Base-by-base conservation (phyloP, 2,888 invertebrate species). In the Apantesis nais region DNA sequence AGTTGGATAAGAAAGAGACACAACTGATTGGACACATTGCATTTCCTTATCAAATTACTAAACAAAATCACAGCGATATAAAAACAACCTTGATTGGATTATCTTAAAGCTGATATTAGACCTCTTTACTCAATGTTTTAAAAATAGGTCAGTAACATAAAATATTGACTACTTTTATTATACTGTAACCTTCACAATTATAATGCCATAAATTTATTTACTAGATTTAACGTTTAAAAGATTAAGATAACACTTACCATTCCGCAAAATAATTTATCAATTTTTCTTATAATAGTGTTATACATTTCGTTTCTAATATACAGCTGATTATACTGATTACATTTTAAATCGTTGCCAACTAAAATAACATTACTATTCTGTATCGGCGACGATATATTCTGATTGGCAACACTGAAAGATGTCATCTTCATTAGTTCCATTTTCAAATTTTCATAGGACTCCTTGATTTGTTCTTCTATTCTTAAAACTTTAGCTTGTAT, bases 221-320 rank as follows among this genome's bases (percentile, higher is more conserved):
- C 34, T 34, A 62, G 31, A 62, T 34, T 31, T 19, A 2, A 7
- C 5, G n/a, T 25, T 61, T 34, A n/a, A 31, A 44, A 37, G 62
- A 41, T 62, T 64, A 73, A 71, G 37, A n/a, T 55, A 67, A 25
- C n/a, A 92, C 94, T 94, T 82, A 95, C 94, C 94, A 93, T 86
- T n/a, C 92, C 89, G 84, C 90, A 89, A 83, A 93, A 94, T 22
- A 95, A 78, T 74, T 91, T 93, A 84, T 95, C 94, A 74, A 94
- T 94, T 78, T 93, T 94, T 82, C 83, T 89, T 70, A 95, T 93
- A 75, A 95, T 90, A 61, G 84, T 85, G 78, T 94, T 94, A 69
- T 94, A 94, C 37, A 94, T 94, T 70, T 94, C 91, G 78, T 91
- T 95, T 34, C 82, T 89, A 19, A 90, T 78, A 66, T 86, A 87